phyloP scores from a whole-genome alignment of 2,888 invertebrate genomes.

The Helicoverpa assulta region DNA sequence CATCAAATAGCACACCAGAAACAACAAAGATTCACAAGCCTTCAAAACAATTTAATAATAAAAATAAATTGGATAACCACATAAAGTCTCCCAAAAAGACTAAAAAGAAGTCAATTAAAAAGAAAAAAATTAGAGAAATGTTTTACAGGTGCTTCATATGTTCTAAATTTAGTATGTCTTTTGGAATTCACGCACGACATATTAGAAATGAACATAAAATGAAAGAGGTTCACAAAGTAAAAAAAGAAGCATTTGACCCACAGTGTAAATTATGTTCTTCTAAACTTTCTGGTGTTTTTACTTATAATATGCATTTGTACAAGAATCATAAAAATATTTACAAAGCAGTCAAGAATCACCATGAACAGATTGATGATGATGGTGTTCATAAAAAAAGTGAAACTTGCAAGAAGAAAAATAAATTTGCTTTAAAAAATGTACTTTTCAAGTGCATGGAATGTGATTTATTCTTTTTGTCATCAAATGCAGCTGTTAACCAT shows the following conservation, averaged over 20 bases:
- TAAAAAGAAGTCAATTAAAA: background rate
- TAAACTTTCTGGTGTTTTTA: conserved; percentile 43
- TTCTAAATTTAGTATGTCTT: conserved; percentile 63
- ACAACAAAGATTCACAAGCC: conserved; percentile 15
- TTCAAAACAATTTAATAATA: conserved; percentile 8
- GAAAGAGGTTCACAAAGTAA: conserved; percentile 40
- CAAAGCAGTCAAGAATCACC: conserved; percentile 7
- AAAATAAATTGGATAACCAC: conserved; percentile 17
- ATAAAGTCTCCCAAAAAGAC: conserved; percentile 6
- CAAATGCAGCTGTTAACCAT: conserved; percentile 71
- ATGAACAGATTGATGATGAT: background rate
- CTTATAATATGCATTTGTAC: conserved; percentile 64
- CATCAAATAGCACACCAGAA: conserved; percentile 8
- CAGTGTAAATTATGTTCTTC: conserved; percentile 70
- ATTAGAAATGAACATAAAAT: conserved; percentile 66
- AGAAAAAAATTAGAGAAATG: background rate
- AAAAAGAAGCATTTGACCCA: conserved; percentile 65
- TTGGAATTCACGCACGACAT: conserved; percentile 60
- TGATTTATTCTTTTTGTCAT: conserved; percentile 76
- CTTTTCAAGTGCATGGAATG: conserved; percentile 79
- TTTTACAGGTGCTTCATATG: conserved; percentile 67
- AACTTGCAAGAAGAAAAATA: background rate
- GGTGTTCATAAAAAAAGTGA: background rate
- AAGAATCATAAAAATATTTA: conserved; percentile 47
- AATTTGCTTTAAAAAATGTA: conserved; percentile 67